Percentiles rank a stretch among this genome's conserved stretches.
Conservation (phyloP, 1,140 invertebrate species). For the Nautilus pompilius region DNA sequence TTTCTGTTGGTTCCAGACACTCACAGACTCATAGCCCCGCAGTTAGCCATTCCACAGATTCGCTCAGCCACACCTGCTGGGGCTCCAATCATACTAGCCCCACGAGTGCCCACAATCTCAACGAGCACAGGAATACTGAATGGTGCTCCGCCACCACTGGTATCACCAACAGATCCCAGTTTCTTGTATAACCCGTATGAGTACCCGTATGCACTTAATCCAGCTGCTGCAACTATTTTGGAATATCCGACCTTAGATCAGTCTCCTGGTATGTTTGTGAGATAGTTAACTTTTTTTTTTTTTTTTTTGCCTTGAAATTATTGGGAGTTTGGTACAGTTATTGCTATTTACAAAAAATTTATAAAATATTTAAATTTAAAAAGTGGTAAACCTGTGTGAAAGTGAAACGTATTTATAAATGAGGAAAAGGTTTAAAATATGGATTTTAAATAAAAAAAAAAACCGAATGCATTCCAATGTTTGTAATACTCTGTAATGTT, state of each 20-base stretch:
- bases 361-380: not conserved
- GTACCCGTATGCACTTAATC: constrained; percentile 28
- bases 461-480: too few species aligned
- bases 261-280: constrained; percentile 43
- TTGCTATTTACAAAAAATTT: not conserved
- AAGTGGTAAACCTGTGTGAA: not conserved
- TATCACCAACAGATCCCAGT: constrained; percentile 36
- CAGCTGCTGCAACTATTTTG: constrained; percentile 36
- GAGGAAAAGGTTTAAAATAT: constrained; percentile 3
- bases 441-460: constrained; percentile 6
- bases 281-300: constrained; percentile 12
- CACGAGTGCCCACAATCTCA: constrained; percentile 28
- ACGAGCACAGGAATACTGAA: constrained; percentile 30
- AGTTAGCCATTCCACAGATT: constrained; percentile 26
- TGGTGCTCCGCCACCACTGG: constrained; percentile 42
- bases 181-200: constrained; percentile 39
- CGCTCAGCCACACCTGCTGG: constrained; percentile 35
- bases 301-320: constrained; percentile 23
- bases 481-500: too few species aligned
- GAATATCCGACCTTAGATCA: constrained; percentile 43
- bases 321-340: not conserved
- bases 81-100: constrained; percentile 37
- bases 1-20: constrained; percentile 30
- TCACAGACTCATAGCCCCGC: constrained; percentile 27
- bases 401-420: constrained; percentile 5